Percentiles rank a stretch among this genome's conserved stretches.
Evolutionary conservation across 2,888 invertebrate genomes (phyloP).

Genomic region (Noctua pronuba): DNA sequence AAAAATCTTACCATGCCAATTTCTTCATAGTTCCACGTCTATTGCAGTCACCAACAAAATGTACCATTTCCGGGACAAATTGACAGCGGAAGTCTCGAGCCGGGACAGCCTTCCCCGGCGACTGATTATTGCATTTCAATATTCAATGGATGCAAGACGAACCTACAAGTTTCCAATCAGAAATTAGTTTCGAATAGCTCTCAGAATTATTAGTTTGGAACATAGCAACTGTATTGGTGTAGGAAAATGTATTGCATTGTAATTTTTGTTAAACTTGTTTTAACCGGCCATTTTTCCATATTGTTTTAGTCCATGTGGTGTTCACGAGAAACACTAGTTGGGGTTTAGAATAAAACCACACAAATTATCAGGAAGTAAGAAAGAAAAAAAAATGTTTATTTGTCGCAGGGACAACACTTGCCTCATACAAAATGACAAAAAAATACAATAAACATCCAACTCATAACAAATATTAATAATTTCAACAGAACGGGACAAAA

Average conservation of each 20-base stretch:
- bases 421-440: no score
- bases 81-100: constrained; percentile 73
- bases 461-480: no score
- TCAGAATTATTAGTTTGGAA: constrained; percentile 32
- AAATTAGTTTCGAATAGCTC: constrained; percentile 64
- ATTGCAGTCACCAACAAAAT: constrained; percentile 66
- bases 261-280: neutral
- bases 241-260: neutral
- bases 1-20: neutral
- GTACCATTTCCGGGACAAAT: constrained; percentile 74
- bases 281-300: no score
- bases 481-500: no score
- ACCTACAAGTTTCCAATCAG: constrained; percentile 65
- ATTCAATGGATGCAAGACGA: constrained; percentile 67
- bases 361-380: no score
- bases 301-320: no score
- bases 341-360: no score
- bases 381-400: no score
- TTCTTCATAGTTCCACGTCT: constrained; percentile 22
- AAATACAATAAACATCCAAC: no score
- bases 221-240: neutral
- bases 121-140: constrained; percentile 74
- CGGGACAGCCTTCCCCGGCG: constrained; percentile 61
- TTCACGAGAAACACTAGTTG: no score
- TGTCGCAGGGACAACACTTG: no score